Base-by-base conservation (phyloP, 2,113 vertebrate species). In the Pantherophis guttatus region DNA sequence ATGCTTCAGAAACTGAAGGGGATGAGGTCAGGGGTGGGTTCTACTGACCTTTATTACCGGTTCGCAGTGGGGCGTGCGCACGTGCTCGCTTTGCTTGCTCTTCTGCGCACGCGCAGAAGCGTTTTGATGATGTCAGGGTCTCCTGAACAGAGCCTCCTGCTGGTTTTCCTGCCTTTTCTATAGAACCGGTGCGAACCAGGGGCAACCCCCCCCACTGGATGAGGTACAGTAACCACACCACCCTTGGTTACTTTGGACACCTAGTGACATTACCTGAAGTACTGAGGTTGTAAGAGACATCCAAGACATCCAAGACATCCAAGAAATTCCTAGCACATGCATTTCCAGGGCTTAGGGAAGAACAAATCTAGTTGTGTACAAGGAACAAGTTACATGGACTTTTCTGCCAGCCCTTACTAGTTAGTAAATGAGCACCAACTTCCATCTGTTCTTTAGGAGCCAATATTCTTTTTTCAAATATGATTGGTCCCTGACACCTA, bases 241-340 rank as follows among this genome's bases (percentile, higher is more conserved):
- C 29, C 93, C 93, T 90, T 91, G 87, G 86, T 50, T 91, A 94
- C 59, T 86, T 90, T 91, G 21, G 3, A n/a, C 44, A 62, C 59
- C 90, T 26, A 88, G 8, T 54, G 93, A 88, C 53, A 86, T 93
- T 4, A 54, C 44, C 86, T 55, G 86, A 93, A 95, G 88, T 55
- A 90, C 55, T 94, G 92, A 93, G 91, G 55, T 10, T 0, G 0
- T n/a, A 54, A 91, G 89, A 94, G 94, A 87, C 19, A 54, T 48
- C 75, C 33, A 75, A 91, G 57, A 55, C n/a, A n/a, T n/a, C n/a
- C n/a, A n/a, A 94, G 94, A 87, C 19, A 54, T 48, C 75, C 33
- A 75, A 91, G 57, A 55, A 8, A 0, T 1, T 59, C 19, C 39
- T 2, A 86, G 52, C 5, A 17, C 44, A 57, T 86, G 81, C 29